phyloP scores from a whole-genome alignment of 1,140 invertebrate species.

The Drosophila equinoxialis region DNA sequence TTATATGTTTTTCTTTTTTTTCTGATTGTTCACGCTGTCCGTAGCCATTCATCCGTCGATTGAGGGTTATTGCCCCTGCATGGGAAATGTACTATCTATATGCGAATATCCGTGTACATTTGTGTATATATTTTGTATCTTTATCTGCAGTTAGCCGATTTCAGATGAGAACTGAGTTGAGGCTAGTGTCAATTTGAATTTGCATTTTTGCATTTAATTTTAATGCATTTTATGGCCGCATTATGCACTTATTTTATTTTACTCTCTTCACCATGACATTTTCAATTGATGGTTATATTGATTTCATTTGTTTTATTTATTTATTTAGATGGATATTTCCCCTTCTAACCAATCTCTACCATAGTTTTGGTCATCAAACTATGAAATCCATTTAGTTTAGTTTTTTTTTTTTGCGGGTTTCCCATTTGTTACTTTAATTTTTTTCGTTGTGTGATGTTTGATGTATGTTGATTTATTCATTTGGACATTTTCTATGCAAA shows the following conservation, averaged over 20 bases:
- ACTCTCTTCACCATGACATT: conserved; percentile 5
- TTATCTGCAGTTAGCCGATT: neutral
- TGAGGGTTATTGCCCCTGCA: neutral
- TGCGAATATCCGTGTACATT: neutral
- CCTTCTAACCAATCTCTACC: too few species aligned
- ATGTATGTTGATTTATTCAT: conserved; percentile 11
- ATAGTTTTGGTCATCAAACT: neutral
- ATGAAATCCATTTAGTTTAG: conserved; percentile 1
- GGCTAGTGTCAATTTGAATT: conserved; percentile 47
- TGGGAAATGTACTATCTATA: neutral
- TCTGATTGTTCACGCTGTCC: neutral
- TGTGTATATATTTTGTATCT: neutral
- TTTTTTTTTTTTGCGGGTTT: conserved; percentile 25
- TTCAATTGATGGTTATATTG: conserved; percentile 1
- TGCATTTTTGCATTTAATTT: conserved; percentile 38
- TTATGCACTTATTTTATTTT: conserved; percentile 52
- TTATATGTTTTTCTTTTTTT: too few species aligned
- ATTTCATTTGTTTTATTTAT: conserved; percentile 8
- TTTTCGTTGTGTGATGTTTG: conserved; percentile 14
- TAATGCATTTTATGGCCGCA: conserved; percentile 49
- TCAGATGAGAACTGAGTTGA: neutral
- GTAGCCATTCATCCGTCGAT: neutral
- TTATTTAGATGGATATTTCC: neutral
- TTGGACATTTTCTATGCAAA: conserved; percentile 20
- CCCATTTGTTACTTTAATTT: neutral